Evolutionary conservation across 2,113 vertebrate genomes (phyloP).

Genomic region (Hystrix brachyura): DNA sequence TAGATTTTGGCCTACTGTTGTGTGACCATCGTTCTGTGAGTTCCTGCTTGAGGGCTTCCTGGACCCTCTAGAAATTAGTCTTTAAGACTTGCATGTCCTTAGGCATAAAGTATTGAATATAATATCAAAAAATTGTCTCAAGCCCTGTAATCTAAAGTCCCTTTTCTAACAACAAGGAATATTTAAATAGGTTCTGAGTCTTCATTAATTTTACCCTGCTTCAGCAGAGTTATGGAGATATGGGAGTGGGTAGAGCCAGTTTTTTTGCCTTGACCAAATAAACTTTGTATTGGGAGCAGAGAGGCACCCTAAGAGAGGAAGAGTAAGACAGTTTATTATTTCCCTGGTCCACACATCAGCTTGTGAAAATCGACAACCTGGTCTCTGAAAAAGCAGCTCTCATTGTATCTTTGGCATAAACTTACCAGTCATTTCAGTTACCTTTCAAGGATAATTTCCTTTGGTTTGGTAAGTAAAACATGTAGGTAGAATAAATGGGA

Average conservation of each 20-base stretch:
- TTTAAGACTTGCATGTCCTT: not conserved
- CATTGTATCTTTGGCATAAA: not conserved
- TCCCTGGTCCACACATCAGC: not conserved
- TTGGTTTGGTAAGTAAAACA: not conserved
- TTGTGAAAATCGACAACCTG: not conserved
- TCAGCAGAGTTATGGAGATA: not conserved
- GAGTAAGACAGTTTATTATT: not conserved
- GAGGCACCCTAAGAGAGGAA: not conserved
- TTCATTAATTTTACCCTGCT: not conserved
- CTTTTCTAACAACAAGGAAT: not conserved
- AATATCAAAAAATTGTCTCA: not conserved
- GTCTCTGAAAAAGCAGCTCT: not conserved
- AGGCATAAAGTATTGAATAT: not conserved
- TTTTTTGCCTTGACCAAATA: not conserved
- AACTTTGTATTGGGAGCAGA: not conserved
- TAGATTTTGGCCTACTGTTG: not conserved
- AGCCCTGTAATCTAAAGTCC: not conserved
- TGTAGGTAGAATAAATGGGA: not conserved
- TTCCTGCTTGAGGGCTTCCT: not conserved
- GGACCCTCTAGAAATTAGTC: not conserved
- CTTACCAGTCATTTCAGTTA: not conserved
- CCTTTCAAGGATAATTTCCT: slow-evolving; percentile 4
- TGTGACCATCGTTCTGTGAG: not conserved
- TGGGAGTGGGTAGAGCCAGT: not conserved
- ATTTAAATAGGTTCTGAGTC: not conserved